Evolutionary conservation across 2,113 vertebrate genomes (phyloP).

Genomic region (Xiphophorus hellerii): DNA sequence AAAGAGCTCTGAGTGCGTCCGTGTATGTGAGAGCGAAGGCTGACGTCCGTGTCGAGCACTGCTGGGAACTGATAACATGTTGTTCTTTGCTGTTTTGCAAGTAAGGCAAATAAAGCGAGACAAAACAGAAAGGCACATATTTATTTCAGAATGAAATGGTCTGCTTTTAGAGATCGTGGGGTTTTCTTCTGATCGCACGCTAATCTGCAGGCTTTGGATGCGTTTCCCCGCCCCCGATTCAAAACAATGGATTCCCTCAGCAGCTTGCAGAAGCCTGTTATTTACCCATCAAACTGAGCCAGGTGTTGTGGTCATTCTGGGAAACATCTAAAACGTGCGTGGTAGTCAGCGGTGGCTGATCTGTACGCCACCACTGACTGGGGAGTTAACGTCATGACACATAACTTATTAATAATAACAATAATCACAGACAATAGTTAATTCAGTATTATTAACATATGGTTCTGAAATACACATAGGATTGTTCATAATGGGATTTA

Average conservation of each 20-base stretch:
- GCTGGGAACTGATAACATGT: constrained; percentile 40
- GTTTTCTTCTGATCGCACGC: neutral
- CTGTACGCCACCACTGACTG: too few species aligned
- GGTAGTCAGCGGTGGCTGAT: too few species aligned
- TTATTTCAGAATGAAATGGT: neutral
- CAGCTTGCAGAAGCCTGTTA: neutral
- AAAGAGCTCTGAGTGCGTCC: neutral
- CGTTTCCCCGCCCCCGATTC: neutral
- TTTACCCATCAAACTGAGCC: neutral
- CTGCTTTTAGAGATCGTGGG: neutral
- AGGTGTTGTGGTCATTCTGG: neutral
- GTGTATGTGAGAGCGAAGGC: neutral
- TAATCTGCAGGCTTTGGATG: neutral
- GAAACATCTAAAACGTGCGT: neutral
- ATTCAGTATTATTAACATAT: too few species aligned
- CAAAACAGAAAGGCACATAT: neutral
- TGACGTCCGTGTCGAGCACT: constrained; percentile 61
- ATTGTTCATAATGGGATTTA: too few species aligned
- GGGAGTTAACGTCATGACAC: too few species aligned
- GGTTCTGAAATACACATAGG: too few species aligned
- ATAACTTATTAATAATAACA: too few species aligned
- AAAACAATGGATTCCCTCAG: neutral
- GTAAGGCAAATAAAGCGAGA: neutral
- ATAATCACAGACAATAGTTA: too few species aligned
- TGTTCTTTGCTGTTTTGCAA: neutral